Base-by-base conservation (phyloP, 1,140 invertebrate genomes). In the Drosophila equinoxialis region DNA sequence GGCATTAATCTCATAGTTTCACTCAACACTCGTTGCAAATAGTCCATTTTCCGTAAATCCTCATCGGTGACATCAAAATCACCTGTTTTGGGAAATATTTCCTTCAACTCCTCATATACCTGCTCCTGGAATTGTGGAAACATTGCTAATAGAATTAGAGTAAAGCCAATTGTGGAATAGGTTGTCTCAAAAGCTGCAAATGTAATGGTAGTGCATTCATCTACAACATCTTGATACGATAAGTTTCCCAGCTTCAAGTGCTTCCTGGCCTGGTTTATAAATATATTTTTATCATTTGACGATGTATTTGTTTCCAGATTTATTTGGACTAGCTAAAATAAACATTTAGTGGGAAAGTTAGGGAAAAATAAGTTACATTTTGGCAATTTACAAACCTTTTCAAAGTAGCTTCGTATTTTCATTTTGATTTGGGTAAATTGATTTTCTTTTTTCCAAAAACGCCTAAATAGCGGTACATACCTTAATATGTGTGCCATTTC, bases 141-240 rank as follows among this genome's bases (percentile, higher is more conserved):
- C n/a, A n/a, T n/a, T n/a, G n/a, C n/a, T n/a, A n/a, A n/a, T n/a
- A n/a, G n/a, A 84, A 67, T 74, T 6, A 90, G 42, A 1, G 74
- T 45, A 37, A 79, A 75, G 0, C 10, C 37, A 0, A 86, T 61
- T 0, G 79, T 70, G 4, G 71, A 62, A 1, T 74, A 79, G 3
- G 83, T 81, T 20, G 90, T 91, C 30, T 90, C 90, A 10, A 85
- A 90, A 6, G 75, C 69, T 6, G 64, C 83, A 37, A 71, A 54
- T 0, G 91, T 77, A 6, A 85, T 79, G 3, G 69, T 59, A 45
- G 48, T 41, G 0, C 74, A 76, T 42, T 91, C 90, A 23, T 71
- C 67, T 20, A 74, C 60, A 13, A 90, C 67, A 35, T 86, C 54
- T 0, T 65, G 6, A 14, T 20, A 66, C 2, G 61, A 62, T 6